These are phyloP conservation scores for Drosophila histrio DNA, from an alignment of 2,888 invertebrate species.

Conservation along the genomic window DNA sequence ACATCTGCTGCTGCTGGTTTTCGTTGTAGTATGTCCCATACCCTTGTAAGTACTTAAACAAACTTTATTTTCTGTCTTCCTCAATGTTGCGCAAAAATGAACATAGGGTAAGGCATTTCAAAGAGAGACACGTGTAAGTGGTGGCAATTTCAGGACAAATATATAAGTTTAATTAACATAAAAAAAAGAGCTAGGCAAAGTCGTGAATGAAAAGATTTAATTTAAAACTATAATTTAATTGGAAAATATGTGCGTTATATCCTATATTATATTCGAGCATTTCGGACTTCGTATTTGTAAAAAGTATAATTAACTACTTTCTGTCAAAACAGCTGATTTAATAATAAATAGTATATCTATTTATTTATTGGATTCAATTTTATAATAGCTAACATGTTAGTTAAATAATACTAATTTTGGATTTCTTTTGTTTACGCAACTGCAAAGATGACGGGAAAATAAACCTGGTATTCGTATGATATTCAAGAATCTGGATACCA, in stretches of 20 bases:
- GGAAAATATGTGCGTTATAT: neutral
- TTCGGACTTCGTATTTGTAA: too few relatives aligned
- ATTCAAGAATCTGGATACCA: neutral
- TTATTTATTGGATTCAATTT: too few relatives aligned
- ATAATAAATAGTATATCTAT: neutral
- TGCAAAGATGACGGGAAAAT: neutral
- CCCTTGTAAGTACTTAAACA: neutral
- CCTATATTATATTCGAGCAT: too few relatives aligned
- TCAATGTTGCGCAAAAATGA: neutral
- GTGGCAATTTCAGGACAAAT: neutral
- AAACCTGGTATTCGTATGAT: neutral
- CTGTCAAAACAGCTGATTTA: neutral
- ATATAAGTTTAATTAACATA: neutral
- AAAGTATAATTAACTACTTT: neutral
- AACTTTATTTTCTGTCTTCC: constrained; percentile 10
- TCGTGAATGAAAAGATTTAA: neutral
- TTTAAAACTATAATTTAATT: neutral
- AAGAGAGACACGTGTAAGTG: neutral
- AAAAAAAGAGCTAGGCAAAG: neutral
- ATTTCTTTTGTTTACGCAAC: constrained; percentile 1
- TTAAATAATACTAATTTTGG: neutral
- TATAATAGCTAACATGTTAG: neutral
- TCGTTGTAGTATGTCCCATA: neutral
- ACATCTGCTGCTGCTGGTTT: neutral
- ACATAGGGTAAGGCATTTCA: neutral